Evolutionary conservation across 2,797 vertebrate genomes (phyloP), one percentile per base, ranked within the genome.

Genomic region (Peromyscus aztecus): DNA sequence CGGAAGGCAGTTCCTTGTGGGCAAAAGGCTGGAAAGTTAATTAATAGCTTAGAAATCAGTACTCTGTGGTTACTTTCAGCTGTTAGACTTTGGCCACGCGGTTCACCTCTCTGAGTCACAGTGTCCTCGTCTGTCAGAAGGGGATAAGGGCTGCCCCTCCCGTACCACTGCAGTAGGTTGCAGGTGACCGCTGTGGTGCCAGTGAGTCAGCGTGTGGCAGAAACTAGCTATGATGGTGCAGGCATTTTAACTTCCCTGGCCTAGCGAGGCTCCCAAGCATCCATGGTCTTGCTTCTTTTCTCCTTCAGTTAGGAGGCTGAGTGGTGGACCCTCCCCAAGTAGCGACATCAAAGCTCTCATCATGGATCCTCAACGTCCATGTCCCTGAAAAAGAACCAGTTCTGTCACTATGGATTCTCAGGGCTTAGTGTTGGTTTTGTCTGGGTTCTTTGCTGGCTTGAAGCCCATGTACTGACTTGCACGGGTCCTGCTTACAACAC

Each of bases 371-470:
- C n/a, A n/a, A n/a, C n/a, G n/a, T n/a, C n/a, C n/a, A n/a, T n/a
- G n/a, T n/a, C 3, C 49, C 57, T 43, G 49, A 63, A 65, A 65
- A 27, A 76, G 52, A 49, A 27, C 14, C 19, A 12, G 78, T 95
- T 89, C 87, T 97, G 94, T 63, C 89, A 69, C 61, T 90, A 90
- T 89, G 96, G 43, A 95, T 95, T 63, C 24, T 10, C 1, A 40
- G 75, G 52, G 37, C 46, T 87, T 89, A 81, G 11, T 59, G 7
- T 14, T 82, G 49, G 16, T 27, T 89, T 55, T 76, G 2, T 95
- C 96, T 97, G 16, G 67, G 95, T 57, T 94, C 84, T 97, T 94
- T 97, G 86, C 95, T 98, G 67, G 55, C 52, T 34, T 29, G 80
- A 82, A 29, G 46, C 94, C n/a, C 87, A 75, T 80, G 77, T 96